phyloP scores from a whole-genome alignment of 2,888 invertebrate genomes.

The Criorhina ranunculi region DNA sequence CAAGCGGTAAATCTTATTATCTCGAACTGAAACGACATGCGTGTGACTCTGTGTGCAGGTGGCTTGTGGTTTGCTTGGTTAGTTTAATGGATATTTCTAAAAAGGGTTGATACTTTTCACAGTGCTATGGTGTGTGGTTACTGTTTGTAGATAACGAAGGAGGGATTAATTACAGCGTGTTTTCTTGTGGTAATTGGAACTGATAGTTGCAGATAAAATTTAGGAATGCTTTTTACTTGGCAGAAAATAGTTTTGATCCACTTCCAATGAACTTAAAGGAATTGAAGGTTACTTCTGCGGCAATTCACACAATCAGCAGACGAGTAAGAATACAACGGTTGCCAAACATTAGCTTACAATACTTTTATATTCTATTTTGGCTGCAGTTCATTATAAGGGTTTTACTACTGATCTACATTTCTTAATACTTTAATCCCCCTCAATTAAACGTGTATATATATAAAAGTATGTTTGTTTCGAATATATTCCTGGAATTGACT shows the following conservation, averaged over 20 bases:
- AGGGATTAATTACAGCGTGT: slow-evolving; percentile 24
- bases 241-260: neutral
- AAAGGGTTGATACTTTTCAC: slow-evolving; percentile 18
- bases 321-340: too few species aligned
- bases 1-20: slow-evolving; percentile 47
- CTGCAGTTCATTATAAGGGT: too few species aligned
- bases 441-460: too few species aligned
- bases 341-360: too few species aligned
- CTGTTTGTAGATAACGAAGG: slow-evolving; percentile 15
- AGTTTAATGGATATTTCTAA: slow-evolving; percentile 11
- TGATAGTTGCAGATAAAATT: slow-evolving; percentile 20
- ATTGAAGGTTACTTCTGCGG: too few species aligned
- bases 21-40: slow-evolving; percentile 24
- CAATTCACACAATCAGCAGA: too few species aligned
- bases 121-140: slow-evolving; percentile 2
- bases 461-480: too few species aligned
- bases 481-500: too few species aligned
- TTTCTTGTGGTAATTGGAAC: slow-evolving; percentile 31
- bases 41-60: slow-evolving; percentile 26
- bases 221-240: slow-evolving; percentile 1
- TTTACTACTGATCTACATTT: too few species aligned
- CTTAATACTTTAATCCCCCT: too few species aligned
- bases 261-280: too few species aligned
- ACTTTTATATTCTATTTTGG: too few species aligned
- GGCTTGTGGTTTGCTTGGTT: slow-evolving; percentile 43